These are phyloP conservation scores for Triops cancriformis DNA, from an alignment of 1,140 invertebrate genomes.

Conservation along the genomic window DNA sequence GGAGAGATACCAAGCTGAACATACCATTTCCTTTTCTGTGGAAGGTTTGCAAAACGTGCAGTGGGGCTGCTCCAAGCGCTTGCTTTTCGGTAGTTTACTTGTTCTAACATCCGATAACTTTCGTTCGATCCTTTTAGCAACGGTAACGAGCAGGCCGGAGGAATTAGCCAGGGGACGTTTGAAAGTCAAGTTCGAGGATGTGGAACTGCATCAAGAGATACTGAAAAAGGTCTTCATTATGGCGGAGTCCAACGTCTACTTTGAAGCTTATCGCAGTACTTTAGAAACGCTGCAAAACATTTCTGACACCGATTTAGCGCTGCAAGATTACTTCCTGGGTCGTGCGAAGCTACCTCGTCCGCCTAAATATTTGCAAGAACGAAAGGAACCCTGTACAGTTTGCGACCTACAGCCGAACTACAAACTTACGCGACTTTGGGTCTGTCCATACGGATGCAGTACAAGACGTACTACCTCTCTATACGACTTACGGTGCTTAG, in stretches of 20 bases:
- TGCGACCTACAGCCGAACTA: too few relatives aligned
- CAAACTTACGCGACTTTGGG: too few relatives aligned
- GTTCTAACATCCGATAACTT: conserved; percentile 60
- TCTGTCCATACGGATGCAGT: too few relatives aligned
- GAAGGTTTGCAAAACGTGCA: conserved; percentile 30
- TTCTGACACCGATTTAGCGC: conserved; percentile 46
- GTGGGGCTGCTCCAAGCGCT: conserved; percentile 45
- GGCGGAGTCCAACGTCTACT: conserved; percentile 45
- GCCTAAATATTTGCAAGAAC: conserved; percentile 22
- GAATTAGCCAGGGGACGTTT: conserved; percentile 30
- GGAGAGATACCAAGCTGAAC: not conserved
- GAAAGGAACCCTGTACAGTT: not conserved
- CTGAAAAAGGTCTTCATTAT: conserved; percentile 45
- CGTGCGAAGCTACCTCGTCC: not conserved
- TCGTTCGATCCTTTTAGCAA: conserved; percentile 54
- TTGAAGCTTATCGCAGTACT: conserved; percentile 51
- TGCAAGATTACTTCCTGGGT: conserved; percentile 50
- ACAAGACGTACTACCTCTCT: too few relatives aligned
- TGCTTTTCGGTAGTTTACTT: conserved; percentile 63
- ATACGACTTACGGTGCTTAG: not conserved
- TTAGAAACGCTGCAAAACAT: conserved; percentile 51
- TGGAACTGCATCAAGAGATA: not conserved
- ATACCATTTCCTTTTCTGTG: conserved; percentile 15
- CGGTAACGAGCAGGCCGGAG: conserved; percentile 48
- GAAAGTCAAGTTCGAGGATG: conserved; percentile 22